Conservation (phyloP, 2,113 vertebrate genomes). For the Danio rerio region GRCz12tu NC_133179.1:3466001-3466500, state of each 20-base stretch:
- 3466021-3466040: too few relatives aligned
- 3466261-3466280: constrained; percentile 14
- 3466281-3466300: not conserved
- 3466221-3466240: not conserved
- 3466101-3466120: constrained; percentile 33
- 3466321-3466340: not conserved
- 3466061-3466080: not conserved
- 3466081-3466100: constrained; percentile 12
- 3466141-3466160: constrained; percentile 35
- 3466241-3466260: not conserved
- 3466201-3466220: constrained; percentile 8
- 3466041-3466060: too few relatives aligned
- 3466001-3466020: too few relatives aligned
- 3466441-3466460: not conserved
- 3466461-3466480: not conserved
- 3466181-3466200: constrained; percentile 39
- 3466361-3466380: constrained; percentile 34
- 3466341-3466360: not conserved
- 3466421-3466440: constrained; percentile 3
- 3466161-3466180: constrained; percentile 27
- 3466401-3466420: constrained; percentile 33
- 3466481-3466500: not conserved
- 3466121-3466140: constrained; percentile 39
- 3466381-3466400: not conserved
- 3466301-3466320: constrained; percentile 9